These are phyloP conservation scores for Neosilurus hyrtlii DNA, from an alignment of 2,797 vertebrate genomes.

Conservation along the genomic window DNA sequence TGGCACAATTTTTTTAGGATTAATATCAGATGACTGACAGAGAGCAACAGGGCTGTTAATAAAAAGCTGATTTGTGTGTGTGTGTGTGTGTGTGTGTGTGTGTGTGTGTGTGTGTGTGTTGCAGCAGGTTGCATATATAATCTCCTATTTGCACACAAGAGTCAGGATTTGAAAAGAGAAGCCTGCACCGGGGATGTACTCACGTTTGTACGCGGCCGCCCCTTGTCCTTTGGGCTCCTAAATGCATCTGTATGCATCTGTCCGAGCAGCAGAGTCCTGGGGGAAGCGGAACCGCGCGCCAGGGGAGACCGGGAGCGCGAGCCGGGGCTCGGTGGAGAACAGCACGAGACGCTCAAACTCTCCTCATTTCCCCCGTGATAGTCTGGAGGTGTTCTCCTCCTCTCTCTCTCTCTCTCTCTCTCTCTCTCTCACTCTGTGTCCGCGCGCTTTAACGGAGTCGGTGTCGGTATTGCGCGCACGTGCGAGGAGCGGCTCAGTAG, in stretches of 20 bases:
- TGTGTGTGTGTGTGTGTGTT: neutral
- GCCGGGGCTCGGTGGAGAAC: constrained; percentile 68
- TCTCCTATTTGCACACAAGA: neutral
- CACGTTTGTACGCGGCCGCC: constrained; percentile 92
- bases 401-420: constrained; percentile 51
- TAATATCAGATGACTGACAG: neutral
- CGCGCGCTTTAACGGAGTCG: neutral
- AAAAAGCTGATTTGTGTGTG: neutral
- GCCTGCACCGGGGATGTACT: constrained; percentile 69
- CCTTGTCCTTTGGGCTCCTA: constrained; percentile 97
- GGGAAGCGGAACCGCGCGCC: constrained; percentile 85
- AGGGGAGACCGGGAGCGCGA: constrained; percentile 76
- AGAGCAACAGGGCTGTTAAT: neutral
- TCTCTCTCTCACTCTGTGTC: constrained; percentile 33
- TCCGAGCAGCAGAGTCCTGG: constrained; percentile 91
- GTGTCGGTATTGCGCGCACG: constrained; percentile 9
- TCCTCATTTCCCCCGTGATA: constrained; percentile 66
- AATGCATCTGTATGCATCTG: constrained; percentile 99
- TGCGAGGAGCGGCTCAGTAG: constrained; percentile 7
- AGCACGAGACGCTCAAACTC: constrained; percentile 59
- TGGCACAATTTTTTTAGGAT: too few relatives aligned
- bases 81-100: neutral
- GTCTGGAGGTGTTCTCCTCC: constrained; percentile 36
- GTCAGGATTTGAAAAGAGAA: too few relatives aligned
- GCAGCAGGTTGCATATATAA: neutral